Evolutionary conservation across 2,888 invertebrate genomes (phyloP), one percentile per base, ranked within the genome.

Genomic region (Callyntrura sp.): DNA sequence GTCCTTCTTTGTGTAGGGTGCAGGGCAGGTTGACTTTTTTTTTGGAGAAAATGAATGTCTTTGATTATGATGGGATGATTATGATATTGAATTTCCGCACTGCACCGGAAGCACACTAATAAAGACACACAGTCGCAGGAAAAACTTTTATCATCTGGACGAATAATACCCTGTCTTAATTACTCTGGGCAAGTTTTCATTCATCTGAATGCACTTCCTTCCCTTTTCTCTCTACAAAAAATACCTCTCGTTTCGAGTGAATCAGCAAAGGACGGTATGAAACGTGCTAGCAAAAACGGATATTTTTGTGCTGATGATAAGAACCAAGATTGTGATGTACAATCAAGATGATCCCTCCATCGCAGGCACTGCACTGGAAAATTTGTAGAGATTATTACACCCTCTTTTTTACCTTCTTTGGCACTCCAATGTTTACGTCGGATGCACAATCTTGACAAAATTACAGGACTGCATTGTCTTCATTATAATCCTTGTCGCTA

Each of bases 371-470:
- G 70, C 73, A 73, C 73, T 73, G 73, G 73, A 73, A 73, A 73
- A 45, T 12, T 9, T 73, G 48, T 17, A 9, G 45, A 17, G 45
- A 73, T 73, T 43, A 43, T 35, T 35, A 35, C 35, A 35, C 11
- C 2, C 68, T 35, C 68, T 45, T 51, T 68, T 68, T 35, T 35
- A 35, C 35, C 68, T 17, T 68, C 43, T 43, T 65, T 1, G 5
- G 2, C 65, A 5, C 1, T 43, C 28, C 17, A 57, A 17, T 20
- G 35, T 65, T 65, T 35, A 14, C 17, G 3, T 9, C 23, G 11
- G 25, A 35, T 78, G 78, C 78, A 78, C 28, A 78, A 55, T 57
- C 55, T 55, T 55, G 55, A 78, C 55, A 78, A n/a, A 17, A 76
- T 14, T 55, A 20, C 17, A 51, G 28, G n/a, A 57, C 14, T 78